These are phyloP conservation scores for Lucilia cuprina DNA, from an alignment of 1,140 invertebrate species.

Conservation along the genomic window DNA sequence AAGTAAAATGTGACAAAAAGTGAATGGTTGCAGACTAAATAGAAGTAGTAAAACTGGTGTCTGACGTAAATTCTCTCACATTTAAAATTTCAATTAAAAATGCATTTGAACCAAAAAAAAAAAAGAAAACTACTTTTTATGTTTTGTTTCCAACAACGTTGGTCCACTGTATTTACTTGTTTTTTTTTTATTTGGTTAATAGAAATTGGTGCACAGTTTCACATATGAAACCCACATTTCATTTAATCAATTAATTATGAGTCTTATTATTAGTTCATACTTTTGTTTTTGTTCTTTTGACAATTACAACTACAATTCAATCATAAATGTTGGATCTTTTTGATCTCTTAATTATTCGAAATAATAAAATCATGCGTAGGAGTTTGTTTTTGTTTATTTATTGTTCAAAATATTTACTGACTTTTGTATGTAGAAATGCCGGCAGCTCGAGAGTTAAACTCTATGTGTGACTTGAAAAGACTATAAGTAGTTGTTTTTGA, in stretches of 20 bases:
- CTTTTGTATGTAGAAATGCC: background rate
- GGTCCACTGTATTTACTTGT: no score
- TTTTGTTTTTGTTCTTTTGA: background rate
- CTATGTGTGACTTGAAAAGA: background rate
- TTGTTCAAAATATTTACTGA: background rate
- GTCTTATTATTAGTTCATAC: conserved; percentile 12
- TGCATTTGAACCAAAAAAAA: no score
- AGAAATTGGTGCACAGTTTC: background rate
- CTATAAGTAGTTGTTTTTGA: background rate
- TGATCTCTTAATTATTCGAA: background rate
- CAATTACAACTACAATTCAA: conserved; percentile 4
- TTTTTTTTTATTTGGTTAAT: background rate
- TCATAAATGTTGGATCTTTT: background rate
- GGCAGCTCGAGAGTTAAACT: background rate
- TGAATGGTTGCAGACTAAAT: no score
- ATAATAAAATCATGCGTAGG: background rate
- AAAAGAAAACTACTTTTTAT: no score
- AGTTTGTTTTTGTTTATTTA: background rate
- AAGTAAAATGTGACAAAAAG: background rate
- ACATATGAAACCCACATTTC: conserved; percentile 10
- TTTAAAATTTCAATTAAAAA: background rate
- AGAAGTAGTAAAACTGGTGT: no score
- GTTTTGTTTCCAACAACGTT: no score
- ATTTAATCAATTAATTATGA: conserved; percentile 23
- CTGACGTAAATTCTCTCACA: background rate